Conservation (phyloP, 2,113 vertebrate species). For the Beaufortia kweichowensis region DNA sequence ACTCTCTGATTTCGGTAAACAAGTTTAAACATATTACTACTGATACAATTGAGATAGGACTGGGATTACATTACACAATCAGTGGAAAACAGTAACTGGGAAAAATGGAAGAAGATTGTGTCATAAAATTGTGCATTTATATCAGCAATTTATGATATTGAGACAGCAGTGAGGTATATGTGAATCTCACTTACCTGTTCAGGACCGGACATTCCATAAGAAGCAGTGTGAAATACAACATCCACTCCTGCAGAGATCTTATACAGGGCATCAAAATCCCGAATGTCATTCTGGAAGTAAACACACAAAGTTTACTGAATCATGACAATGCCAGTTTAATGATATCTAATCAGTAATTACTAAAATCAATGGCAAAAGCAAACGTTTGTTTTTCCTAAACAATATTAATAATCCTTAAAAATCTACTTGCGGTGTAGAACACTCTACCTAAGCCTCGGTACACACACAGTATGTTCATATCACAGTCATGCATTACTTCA, state of each 20-base stretch:
- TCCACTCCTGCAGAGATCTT: slow-evolving; percentile 82
- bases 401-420: too few species aligned
- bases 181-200: slow-evolving; percentile 79
- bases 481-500: too few species aligned
- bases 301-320: slow-evolving; percentile 17
- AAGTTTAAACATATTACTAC: too few species aligned
- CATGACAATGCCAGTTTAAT: neutral
- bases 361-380: too few species aligned
- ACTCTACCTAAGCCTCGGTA: too few species aligned
- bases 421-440: too few species aligned
- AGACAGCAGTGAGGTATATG: neutral
- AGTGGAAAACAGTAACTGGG: too few species aligned
- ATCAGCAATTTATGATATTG: neutral
- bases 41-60: too few species aligned
- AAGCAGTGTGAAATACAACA: slow-evolving; percentile 90
- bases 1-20: too few species aligned
- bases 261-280: slow-evolving; percentile 81
- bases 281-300: slow-evolving; percentile 81
- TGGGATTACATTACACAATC: too few species aligned
- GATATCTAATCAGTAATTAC: neutral
- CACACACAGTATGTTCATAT: too few species aligned
- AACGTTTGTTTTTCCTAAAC: too few species aligned
- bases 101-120: neutral
- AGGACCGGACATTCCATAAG: slow-evolving; percentile 87
- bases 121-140: neutral